Evolutionary conservation across 2,113 vertebrate genomes (phyloP), one percentile per base, ranked within the genome.

Genomic region (Tupaia tana): DNA sequence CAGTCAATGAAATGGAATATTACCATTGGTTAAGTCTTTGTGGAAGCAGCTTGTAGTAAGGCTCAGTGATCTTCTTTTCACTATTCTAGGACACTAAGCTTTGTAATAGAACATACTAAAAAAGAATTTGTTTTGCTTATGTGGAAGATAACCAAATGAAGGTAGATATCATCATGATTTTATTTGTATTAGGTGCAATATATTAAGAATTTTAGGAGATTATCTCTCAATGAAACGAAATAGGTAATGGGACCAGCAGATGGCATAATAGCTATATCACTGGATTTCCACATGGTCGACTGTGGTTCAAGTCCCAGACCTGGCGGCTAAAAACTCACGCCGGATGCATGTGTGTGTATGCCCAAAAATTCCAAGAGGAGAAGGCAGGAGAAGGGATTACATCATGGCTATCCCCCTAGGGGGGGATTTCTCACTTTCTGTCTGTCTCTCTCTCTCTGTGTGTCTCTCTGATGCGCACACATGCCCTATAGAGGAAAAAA

Each of bases 181-280:
- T 74, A 81, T 80, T 80, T 83, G 25, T 10, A 19, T 84, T 67
- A 34, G 54, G 16, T 78, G 22, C 13, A 91, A 77, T 70, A 31
- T 71, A 86, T 79, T 75, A 87, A 54, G n/a, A 94, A 74, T 93
- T 92, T 94, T 66, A 66, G 64, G 43, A 87, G 66, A 89, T 79
- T 90, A 9, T 73, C 71, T 86, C 24, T 91, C 71, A 93, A 91
- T 91, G 73, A 92, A 91, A 86, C 82, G 59, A 89, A 92, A 73
- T 34, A 70, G 73, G 56, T 89, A 19, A 61, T 73, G 43, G 43
- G 43, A 43, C 43, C 43, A 43, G 43, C 43, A 43, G 43, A 43
- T 43, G 43, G 43, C 43, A 43, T 43, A 43, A 43, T 43, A 43
- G 43, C 43, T 43, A 43, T 6, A 43, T 43, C 43, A 43, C 43